Conservation (phyloP, 1,140 invertebrate genomes). For the Saccostrea cuccullata region DNA sequence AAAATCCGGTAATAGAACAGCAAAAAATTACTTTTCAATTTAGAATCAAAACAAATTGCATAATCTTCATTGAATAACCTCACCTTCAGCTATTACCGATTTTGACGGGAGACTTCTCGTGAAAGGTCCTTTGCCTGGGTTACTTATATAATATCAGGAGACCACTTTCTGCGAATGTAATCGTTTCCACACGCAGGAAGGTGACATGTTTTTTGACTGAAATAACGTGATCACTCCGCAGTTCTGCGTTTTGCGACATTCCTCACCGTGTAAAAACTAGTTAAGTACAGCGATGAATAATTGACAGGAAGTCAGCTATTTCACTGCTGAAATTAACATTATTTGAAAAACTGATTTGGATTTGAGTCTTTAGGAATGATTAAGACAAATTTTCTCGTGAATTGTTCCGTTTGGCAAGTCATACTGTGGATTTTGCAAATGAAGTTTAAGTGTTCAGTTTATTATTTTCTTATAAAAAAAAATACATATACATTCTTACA, state of each 20-base stretch:
- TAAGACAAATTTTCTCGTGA: no score
- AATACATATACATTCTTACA: no score
- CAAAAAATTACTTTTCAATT: no score
- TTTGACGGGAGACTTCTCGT: constrained; percentile 25
- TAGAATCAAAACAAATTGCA: neutral
- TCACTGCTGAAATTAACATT: neutral
- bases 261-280: neutral
- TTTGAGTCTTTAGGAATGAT: neutral
- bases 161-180: neutral
- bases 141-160: constrained; percentile 24
- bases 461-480: no score
- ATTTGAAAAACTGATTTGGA: neutral
- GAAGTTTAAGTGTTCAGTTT: no score
- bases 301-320: neutral
- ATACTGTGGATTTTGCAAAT: no score
- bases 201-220: neutral
- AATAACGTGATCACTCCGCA: neutral
- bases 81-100: neutral
- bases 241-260: neutral
- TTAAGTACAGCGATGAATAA: neutral
- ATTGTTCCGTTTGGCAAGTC: no score
- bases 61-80: neutral
- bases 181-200: neutral
- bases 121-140: neutral
- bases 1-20: no score